Percentiles rank a stretch among this genome's conserved stretches.
Evolutionary conservation across 2,113 vertebrate genomes (phyloP).

Genomic region (Columbina picui): DNA sequence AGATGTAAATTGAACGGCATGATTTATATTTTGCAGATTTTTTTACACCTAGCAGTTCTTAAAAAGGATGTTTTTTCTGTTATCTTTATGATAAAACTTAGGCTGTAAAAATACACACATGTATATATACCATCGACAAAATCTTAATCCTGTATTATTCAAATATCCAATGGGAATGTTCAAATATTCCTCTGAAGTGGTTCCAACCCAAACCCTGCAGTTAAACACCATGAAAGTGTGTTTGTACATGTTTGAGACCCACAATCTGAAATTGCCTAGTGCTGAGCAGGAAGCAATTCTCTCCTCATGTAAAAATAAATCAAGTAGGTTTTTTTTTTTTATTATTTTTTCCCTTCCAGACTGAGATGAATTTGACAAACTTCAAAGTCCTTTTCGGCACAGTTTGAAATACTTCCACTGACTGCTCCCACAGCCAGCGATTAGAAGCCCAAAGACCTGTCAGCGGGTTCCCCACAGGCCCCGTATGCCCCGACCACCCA

Average conservation of each 20-base stretch:
- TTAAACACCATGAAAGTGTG: constrained; percentile 1
- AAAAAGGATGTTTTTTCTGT: background rate
- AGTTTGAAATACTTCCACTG: background rate
- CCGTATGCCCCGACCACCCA: fast-evolving
- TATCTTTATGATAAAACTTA: background rate
- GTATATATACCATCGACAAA: background rate
- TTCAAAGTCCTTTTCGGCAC: background rate
- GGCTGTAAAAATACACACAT: background rate
- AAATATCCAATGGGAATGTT: constrained; percentile 25
- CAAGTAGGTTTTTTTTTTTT: background rate
- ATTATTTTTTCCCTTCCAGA: background rate
- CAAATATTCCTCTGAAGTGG: constrained; percentile 38
- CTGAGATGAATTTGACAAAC: background rate
- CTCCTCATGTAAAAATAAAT: constrained; percentile 22
- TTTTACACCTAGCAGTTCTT: background rate
- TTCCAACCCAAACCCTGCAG: constrained; percentile 16
- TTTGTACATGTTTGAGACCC: background rate
- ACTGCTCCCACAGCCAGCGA: background rate
- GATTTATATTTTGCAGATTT: background rate
- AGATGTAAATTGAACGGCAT: background rate
- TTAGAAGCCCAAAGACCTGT: fast-evolving
- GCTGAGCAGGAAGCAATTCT: constrained; percentile 9
- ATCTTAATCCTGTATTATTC: constrained; percentile 16
- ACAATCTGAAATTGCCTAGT: background rate
- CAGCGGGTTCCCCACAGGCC: background rate